Base-by-base conservation (phyloP, 2,888 invertebrate species). In the Tortricodes alternella region DNA sequence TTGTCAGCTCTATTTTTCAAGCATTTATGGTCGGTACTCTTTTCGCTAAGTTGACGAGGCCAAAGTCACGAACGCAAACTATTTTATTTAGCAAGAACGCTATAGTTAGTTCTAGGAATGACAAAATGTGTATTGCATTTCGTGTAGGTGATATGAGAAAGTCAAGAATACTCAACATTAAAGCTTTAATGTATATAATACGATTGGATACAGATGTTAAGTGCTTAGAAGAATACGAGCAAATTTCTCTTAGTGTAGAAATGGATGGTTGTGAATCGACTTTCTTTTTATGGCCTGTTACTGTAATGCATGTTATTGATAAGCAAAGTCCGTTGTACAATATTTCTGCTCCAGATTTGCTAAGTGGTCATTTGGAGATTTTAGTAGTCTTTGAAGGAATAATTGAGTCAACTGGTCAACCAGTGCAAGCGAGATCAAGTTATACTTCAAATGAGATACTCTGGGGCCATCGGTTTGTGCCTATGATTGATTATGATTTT, bases 261-360 rank as follows among this genome's bases (percentile, higher is more conserved):
- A 93, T 95, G n/a, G 97, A 98, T 73, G 96, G 96, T 18, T 96
- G 97, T 68, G 95, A 96, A 62, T 95, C 97, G 6, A 91, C 98
- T 3, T 98, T 99, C 87, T 96, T 99, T 75, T 95, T 99, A 59
- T 99, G 99, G 99, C 99, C 99, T 0, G 94, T 97, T 78, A 96
- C 97, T 5, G 95, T 98, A 21, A 95, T 97, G 13, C 99, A 99
- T 78, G 93, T 93, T 59, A 99, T 99, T 67, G 95, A 97, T 77
- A 93, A 92, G 53, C 85, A 88, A 0, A 98, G 98, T 67, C 99
- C 99, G 0, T 93, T 99, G 21, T 99, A 95, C 85, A 93, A 94
- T 65, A 93, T 98, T 83, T 96, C 97, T 1, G 97, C 98, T 0
- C 95, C 96, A 37, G 98, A 98, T 81, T 92, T 99, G 74, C 92